Base-by-base conservation (phyloP, 2,113 vertebrate genomes). In the Ictidomys tridecemlineatus region DNA sequence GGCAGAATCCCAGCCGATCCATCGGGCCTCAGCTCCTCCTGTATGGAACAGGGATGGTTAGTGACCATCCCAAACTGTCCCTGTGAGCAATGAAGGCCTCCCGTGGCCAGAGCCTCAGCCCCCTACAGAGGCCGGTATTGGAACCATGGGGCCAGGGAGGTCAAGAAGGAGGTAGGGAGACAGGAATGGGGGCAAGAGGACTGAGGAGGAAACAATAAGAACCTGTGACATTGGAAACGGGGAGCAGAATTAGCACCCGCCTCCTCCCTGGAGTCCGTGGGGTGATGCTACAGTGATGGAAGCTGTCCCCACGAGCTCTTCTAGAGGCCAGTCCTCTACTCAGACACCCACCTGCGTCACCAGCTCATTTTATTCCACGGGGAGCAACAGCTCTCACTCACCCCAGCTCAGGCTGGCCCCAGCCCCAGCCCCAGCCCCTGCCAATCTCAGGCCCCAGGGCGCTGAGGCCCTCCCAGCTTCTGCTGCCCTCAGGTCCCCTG, bases 361-460 rank as follows among this genome's bases (percentile, higher is more conserved):
- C 3, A 51, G 12, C 11, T 51, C 48, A 51, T 51, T 51, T 51
- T 51, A 51, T 51, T 3, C 12, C 48, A 51, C 2, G 2, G 48
- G 48, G 48, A 51, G 48, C 2, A 51, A 51, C 48, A 51, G 48
- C 48, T 51, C 48, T 84, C 28, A 20, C 32, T 24, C 73, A 1
- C 24, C 24, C 67, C 22, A 0, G 4, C 34, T 24, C 39, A 37
- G 42, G 45, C 65, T 73, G 53, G 24, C 76, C 67, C 32, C 32
- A 5, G 61, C 45, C 45, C 45, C 45, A 42, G 30, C 37, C 51
- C 17, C 63, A 13, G 42, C 77, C 28, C 0, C 14, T 4, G 76
- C 79, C 17, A 53, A 58, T n/a, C 13, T 0, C 34, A 0, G 1
- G 10, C 9, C 51, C 76, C 42, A 6, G 0, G 0, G 20, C 37